These are phyloP conservation scores for Python bivittatus DNA, from an alignment of 2,113 vertebrate species.

Conservation along the genomic window DNA sequence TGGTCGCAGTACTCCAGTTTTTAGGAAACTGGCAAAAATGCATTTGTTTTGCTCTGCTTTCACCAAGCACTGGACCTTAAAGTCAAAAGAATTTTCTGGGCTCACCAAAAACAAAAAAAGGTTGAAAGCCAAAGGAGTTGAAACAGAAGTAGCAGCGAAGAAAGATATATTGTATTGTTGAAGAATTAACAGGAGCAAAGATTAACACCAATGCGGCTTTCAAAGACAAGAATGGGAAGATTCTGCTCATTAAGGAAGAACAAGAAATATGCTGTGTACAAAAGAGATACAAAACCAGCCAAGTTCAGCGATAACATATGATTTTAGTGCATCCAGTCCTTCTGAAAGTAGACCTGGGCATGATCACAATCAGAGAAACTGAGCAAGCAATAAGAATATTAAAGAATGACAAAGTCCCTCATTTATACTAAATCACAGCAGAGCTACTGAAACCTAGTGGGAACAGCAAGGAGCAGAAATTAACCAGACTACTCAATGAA, in stretches of 20 bases:
- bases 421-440: not conserved
- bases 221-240: not conserved
- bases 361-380: not conserved
- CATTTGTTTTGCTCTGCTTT: not conserved
- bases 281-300: not conserved
- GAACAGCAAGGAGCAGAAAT: not conserved
- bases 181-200: not conserved
- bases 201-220: not conserved
- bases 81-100: not conserved
- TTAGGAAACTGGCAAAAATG: not conserved
- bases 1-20: not conserved
- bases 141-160: not conserved
- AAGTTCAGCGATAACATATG: not conserved
- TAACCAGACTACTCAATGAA: not conserved
- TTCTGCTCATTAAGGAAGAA: not conserved
- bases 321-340: not conserved
- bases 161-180: not conserved
- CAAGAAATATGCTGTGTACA: not conserved
- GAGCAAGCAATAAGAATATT: not conserved
- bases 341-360: not conserved
- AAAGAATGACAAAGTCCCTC: not conserved
- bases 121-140: not conserved
- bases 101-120: not conserved
- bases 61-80: not conserved
- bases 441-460: not conserved